Conservation (phyloP, 2,113 vertebrate genomes). For the Heterotis niloticus region DNA sequence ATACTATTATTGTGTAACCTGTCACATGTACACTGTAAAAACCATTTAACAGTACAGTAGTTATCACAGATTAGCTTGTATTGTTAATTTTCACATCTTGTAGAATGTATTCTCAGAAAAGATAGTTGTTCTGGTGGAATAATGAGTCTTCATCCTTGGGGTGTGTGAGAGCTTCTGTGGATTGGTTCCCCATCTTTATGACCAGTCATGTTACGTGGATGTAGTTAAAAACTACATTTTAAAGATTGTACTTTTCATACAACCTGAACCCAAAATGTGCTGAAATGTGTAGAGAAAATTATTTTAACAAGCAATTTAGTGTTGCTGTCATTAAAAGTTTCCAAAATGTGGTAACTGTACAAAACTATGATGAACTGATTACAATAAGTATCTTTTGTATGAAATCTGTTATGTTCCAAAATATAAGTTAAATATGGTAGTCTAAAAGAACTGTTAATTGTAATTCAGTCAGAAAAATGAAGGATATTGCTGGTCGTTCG, state of each 20-base stretch:
- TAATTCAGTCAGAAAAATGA: not conserved
- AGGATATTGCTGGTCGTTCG: not conserved
- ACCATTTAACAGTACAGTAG: slow-evolving; percentile 41
- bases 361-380: not conserved
- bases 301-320: not conserved
- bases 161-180: not conserved
- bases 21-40: slow-evolving; percentile 31
- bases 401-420: not conserved
- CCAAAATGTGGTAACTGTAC: not conserved
- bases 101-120: too few relatives aligned
- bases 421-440: not conserved
- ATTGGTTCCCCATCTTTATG: not conserved
- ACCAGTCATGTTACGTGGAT: not conserved
- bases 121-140: not conserved
- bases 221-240: slow-evolving; percentile 1
- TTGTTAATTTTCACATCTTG: not conserved
- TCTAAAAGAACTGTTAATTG: not conserved
- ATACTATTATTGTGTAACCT: slow-evolving; percentile 22
- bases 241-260: slow-evolving; percentile 3
- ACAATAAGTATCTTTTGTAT: not conserved
- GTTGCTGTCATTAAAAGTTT: not conserved
- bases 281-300: slow-evolving; percentile 3
- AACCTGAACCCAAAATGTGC: not conserved
- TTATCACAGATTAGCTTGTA: not conserved
- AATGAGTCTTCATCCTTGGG: not conserved